A percentile compares a stretch with the other conserved stretches of the same genome.
Conservation (phyloP, 2,113 vertebrate genomes). For the Etheostoma spectabile region DNA sequence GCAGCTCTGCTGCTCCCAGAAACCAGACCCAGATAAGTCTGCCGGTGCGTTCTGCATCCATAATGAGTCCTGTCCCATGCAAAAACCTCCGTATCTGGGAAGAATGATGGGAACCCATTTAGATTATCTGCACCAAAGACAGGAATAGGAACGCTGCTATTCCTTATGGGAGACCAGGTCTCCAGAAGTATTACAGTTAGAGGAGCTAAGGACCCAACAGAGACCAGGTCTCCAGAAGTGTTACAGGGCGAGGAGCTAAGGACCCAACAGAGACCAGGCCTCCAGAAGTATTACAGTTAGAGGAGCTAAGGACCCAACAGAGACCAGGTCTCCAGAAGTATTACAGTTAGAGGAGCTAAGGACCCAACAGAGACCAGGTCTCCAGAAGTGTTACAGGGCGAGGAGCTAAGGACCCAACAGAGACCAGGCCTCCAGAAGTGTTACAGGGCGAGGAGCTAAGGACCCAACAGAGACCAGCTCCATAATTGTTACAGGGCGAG, state of each 20-base stretch:
- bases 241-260: no score
- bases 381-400: neutral
- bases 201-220: no score
- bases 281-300: neutral
- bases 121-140: slow-evolving; percentile 25
- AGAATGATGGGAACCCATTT: slow-evolving; percentile 36
- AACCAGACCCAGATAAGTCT: neutral
- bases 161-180: slow-evolving; percentile 26
- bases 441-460: no score
- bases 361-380: neutral
- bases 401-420: neutral
- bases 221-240: neutral
- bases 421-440: slow-evolving; percentile 11
- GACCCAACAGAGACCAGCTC: no score
- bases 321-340: slow-evolving; percentile 7
- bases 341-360: no score
- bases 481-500: no score
- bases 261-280: neutral
- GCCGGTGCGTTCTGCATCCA: slow-evolving; percentile 17
- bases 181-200: neutral
- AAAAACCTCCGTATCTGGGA: slow-evolving; percentile 31
- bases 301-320: neutral
- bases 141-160: slow-evolving; percentile 4
- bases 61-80: slow-evolving; percentile 16
- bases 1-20: neutral